Evolutionary conservation across 2,888 invertebrate species (phyloP), one percentile per base, ranked within the genome.

Genomic region (Andrena hattorfiana): DNA sequence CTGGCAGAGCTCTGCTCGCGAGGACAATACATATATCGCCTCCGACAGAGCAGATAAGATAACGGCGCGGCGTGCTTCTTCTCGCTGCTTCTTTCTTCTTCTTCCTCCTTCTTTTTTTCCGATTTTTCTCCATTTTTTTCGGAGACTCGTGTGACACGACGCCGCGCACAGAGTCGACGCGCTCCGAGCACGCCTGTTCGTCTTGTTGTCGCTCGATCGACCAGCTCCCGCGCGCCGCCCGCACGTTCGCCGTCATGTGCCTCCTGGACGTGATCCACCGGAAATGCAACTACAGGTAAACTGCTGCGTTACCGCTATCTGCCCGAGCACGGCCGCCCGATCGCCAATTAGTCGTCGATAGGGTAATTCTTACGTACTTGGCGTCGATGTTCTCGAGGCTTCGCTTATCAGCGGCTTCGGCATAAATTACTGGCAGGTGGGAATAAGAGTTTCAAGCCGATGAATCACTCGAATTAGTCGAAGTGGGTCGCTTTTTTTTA

Each of bases 1-100:
- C 60, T 16, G 8, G 10, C 68, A 2, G 16, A 67, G 13, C 16
- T 56, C 13, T 4, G 23, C 8, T 7, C 7, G 20, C 75, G 56
- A 64, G 75, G 35, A 59, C 64, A 56, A 72, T 56, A 28, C 28
- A 23, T 85, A 74, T 87, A 54, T 49, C 60, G 60, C 23, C 56
- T 20, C 23, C 51, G 77, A 83, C 79, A 79, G 63, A 63, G 2
- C 13, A 71, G 91, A 91, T 91, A 91, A 91, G 91, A 91, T 91
- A 91, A 89, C 70, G 23, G 64, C 74, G 70, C 80, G 86, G 81
- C 85, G 87, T 87, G 56, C 56, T 23, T 56, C 54, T 23, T 20
- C 54, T 56, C 54, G 20, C 23, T 10, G 23, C 54, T 26, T 20
- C 56, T 84, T 84, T 77, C 83, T 66, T 56, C 10, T 26, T 26